Percentiles rank a stretch among this genome's conserved stretches.
Conservation (phyloP, 2,797 vertebrate genomes). For the Avahi laniger region DNA sequence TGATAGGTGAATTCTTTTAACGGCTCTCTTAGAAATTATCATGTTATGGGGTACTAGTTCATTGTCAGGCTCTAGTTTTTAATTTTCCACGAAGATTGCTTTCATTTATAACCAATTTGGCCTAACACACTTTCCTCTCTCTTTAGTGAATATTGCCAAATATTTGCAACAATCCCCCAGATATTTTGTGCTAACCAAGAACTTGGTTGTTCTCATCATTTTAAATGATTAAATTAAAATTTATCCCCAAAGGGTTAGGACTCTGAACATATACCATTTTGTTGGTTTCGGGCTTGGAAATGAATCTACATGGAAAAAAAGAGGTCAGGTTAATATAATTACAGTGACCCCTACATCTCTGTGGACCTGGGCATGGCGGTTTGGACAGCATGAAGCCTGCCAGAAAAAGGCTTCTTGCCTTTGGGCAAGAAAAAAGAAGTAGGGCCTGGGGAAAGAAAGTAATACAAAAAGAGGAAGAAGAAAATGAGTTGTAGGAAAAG, state of each 20-base stretch:
- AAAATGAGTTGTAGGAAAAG: slow-evolving; percentile 18
- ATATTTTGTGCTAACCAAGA: slow-evolving; percentile 77
- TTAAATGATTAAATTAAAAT: slow-evolving; percentile 80
- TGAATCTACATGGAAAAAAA: slow-evolving; percentile 1
- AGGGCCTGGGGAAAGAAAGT: neutral
- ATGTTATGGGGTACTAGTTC: slow-evolving; percentile 76
- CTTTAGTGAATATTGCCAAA: slow-evolving; percentile 83
- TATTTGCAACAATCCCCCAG: slow-evolving; percentile 76
- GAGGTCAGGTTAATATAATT: slow-evolving; percentile 64
- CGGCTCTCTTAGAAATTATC: slow-evolving; percentile 73
- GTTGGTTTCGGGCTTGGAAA: slow-evolving; percentile 20
- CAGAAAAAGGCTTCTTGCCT: slow-evolving; percentile 2
- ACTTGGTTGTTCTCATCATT: slow-evolving; percentile 70
- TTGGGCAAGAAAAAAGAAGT: neutral
- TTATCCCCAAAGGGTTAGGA: slow-evolving; percentile 1
- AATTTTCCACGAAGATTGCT: slow-evolving; percentile 87
- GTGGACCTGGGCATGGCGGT: neutral
- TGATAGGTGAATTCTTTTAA: slow-evolving; percentile 26
- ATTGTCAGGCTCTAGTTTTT: slow-evolving; percentile 81
- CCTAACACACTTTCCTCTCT: slow-evolving; percentile 77
- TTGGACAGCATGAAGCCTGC: neutral
- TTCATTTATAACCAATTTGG: slow-evolving; percentile 84
- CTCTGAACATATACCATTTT: slow-evolving; percentile 39
- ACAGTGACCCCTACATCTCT: slow-evolving; percentile 5
- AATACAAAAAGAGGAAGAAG: neutral